Percentiles rank a stretch among this genome's conserved stretches.
phyloP scores from a whole-genome alignment of 2,888 invertebrate genomes.

The Dryocosmus kuriphilus region DNA sequence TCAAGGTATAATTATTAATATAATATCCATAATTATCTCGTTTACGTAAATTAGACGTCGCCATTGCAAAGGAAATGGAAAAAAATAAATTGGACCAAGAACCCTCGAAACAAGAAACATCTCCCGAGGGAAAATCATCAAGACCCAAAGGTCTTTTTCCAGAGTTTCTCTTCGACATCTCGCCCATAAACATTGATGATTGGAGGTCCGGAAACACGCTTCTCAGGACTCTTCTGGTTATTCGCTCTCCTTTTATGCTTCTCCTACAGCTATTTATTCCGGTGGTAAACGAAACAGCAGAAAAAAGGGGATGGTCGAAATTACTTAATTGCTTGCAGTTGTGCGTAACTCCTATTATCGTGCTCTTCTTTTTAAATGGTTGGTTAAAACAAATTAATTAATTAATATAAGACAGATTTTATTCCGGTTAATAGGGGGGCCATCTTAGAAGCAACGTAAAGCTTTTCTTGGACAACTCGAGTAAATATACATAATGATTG shows the following conservation, averaged over 20 bases:
- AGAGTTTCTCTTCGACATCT: slow-evolving; percentile 73
- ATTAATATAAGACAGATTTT: too few relatives aligned
- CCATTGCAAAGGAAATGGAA: slow-evolving; percentile 66
- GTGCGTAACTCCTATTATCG: slow-evolving; percentile 77
- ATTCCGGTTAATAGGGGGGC: too few relatives aligned
- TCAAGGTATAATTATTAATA: slow-evolving; percentile 17
- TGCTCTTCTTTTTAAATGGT: slow-evolving; percentile 74
- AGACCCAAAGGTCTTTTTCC: slow-evolving; percentile 67
- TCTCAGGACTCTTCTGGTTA: slow-evolving; percentile 73
- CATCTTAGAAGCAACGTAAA: too few relatives aligned
- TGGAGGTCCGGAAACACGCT: slow-evolving; percentile 73
- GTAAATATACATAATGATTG: background rate
- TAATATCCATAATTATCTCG: slow-evolving; percentile 3
- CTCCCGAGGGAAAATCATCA: slow-evolving; percentile 40
- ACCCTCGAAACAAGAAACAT: slow-evolving; percentile 20
- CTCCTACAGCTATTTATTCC: slow-evolving; percentile 80
- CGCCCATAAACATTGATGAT: slow-evolving; percentile 71
- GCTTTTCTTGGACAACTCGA: too few relatives aligned
- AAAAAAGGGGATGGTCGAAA: slow-evolving; percentile 81
- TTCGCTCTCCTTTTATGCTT: slow-evolving; percentile 79
- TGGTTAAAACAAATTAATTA: slow-evolving; percentile 47
- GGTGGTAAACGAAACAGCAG: slow-evolving; percentile 79
- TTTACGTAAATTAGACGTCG: slow-evolving; percentile 66
- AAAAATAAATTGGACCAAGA: slow-evolving; percentile 37
- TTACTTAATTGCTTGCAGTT: slow-evolving; percentile 80